Percentiles rank a stretch among this genome's conserved stretches.
Evolutionary conservation across 2,113 vertebrate species (phyloP).

Genomic region (Mus musculus): DNA sequence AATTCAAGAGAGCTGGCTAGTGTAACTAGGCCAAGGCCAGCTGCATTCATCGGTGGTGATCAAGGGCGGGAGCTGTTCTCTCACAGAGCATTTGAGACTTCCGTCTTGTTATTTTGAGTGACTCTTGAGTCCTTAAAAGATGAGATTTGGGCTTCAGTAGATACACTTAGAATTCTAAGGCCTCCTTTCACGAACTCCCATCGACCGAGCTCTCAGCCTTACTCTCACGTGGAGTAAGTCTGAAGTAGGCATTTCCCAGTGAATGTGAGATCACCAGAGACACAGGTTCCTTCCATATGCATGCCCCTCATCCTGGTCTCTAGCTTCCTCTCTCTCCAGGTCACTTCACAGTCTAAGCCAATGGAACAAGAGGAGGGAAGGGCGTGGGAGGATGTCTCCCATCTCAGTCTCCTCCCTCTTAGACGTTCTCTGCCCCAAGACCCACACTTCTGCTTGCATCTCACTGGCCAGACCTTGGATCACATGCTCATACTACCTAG

Average conservation of each 20-base stretch:
- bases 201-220: background rate
- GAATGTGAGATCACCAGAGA: background rate
- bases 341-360: background rate
- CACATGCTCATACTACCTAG: background rate
- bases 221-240: background rate
- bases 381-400: background rate
- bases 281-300: background rate
- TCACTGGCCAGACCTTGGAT: background rate
- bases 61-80: background rate
- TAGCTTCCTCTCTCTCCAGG: background rate
- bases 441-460: background rate
- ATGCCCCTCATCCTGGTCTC: background rate
- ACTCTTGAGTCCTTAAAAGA: background rate
- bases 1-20: background rate
- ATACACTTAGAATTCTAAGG: background rate
- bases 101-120: background rate
- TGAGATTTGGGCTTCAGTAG: background rate
- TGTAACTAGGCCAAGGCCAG: background rate
- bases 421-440: background rate
- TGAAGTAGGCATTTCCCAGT: background rate
- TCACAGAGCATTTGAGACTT: background rate
- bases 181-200: background rate
- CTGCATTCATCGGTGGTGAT: background rate
- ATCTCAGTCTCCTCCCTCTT: background rate
- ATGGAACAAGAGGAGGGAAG: background rate